phyloP scores from a whole-genome alignment of 2,888 invertebrate genomes.

The Drosophila meridiana region DNA sequence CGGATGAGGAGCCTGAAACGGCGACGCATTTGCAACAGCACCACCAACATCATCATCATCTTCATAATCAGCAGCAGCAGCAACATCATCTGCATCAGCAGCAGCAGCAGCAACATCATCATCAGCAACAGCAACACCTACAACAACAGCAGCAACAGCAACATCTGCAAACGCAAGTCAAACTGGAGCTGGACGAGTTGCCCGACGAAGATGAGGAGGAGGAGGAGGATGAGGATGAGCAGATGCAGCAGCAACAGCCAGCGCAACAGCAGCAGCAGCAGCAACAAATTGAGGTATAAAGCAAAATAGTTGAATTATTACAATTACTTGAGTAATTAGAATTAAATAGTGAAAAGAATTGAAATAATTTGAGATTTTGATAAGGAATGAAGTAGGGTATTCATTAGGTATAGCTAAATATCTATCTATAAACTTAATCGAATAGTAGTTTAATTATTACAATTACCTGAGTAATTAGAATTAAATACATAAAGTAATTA shows the following conservation, averaged over 20 bases:
- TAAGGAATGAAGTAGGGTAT: too few relatives aligned
- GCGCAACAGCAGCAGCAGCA: conserved; percentile 29
- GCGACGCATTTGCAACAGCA: conserved; percentile 53
- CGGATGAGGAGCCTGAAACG: conserved; percentile 76
- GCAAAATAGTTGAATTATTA: background rate
- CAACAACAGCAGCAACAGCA: conserved; percentile 33
- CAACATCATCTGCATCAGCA: conserved; percentile 29
- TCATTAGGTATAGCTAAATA: too few relatives aligned
- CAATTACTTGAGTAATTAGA: too few relatives aligned
- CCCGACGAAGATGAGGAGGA: conserved; percentile 64
- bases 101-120: conserved; percentile 22
- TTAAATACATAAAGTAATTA: background rate
- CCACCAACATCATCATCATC: conserved; percentile 37
- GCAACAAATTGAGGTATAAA: conserved; percentile 45
- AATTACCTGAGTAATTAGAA: background rate
- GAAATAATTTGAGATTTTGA: too few relatives aligned
- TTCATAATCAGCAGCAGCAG: conserved; percentile 35
- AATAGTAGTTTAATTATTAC: background rate
- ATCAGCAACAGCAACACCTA: conserved; percentile 26
- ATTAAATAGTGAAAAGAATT: too few relatives aligned
- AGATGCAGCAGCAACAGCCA: conserved; percentile 37
- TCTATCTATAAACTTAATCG: too few relatives aligned
- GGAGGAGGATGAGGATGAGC: conserved; percentile 62
- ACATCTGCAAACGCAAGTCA: conserved; percentile 67
- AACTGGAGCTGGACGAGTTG: conserved; percentile 75